Base-by-base conservation (phyloP, 2,797 vertebrate species). In the Ispidina picta region DNA sequence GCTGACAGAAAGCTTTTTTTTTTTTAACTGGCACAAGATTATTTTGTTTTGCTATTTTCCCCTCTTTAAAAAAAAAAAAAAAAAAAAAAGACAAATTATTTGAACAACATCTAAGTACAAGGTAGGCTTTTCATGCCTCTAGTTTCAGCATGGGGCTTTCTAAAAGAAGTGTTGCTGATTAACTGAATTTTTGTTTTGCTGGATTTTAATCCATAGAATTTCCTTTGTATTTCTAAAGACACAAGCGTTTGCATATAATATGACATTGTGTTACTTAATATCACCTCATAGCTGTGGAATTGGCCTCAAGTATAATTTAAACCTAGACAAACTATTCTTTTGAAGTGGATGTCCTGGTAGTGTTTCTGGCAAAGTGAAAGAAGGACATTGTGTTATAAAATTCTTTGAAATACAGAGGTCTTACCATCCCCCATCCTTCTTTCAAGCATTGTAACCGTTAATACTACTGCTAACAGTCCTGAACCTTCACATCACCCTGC, bases 1-100 rank as follows among this genome's bases (percentile, higher is more conserved):
- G 96, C 96, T 95, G 96, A 97, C 77, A 95, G 88, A 96, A 95
- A 91, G 90, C 59, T 35, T 72, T 79, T 88, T 93, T 84, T 60
- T 37, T 26, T 73, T 74, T 15, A 39, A 72, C 85, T 90, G 73
- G 88, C 55, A 83, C 56, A 73, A 64, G 37, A 71, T 83, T 68
- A 56, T 83, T 73, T 88, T 85, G 22, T 44, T 96, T 78, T 63
- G 31, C 3, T 26, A 31, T 66, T 63, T 29, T 23, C 18, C n/a
- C 26, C 16, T n/a, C 26, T 51, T 86, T 88, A 16, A 76, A 82
- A 62, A 66, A 85, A 74, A 74, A 49, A n/a, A n/a, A 49, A 49
- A 43, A 25, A 10, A 66, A 54, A 19, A 66, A 54, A 19, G 46
- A 39, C 58, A 66, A 56, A 35, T 43, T 0, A 70, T 51, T 92